Evolutionary conservation across 1,140 invertebrate genomes (phyloP), one percentile per base, ranked within the genome.

Genomic region (Aphelinus certus): DNA sequence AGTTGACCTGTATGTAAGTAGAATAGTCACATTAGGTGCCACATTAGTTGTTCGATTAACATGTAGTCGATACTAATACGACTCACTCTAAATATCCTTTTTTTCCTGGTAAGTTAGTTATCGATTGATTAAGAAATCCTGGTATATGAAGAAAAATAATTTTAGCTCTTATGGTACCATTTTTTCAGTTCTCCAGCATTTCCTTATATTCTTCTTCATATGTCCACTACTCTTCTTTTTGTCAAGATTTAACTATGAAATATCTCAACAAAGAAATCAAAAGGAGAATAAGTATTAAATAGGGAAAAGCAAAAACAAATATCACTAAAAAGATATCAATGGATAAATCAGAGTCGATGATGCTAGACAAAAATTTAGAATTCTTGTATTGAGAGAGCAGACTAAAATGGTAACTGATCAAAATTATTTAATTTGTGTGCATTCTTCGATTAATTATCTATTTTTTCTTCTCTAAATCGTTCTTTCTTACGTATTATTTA

Each of bases 71-170:
- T 67, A 68, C 80, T 86, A 84, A 84, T 79, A 83, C 78, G 79
- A 86, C 80, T 85, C 80, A 80, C 76, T 83, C 79, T 80, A 82
- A 82, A 66, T 51, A 83, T 82, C 83, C 80, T 83, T 83, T 82
- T 64, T 77, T 45, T 79, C 77, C 83, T 72, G 85, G 83, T 86
- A 86, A 86, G 86, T 86, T 84, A 78, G 79, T 58, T 73, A 82
- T 77, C 79, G 66, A 79, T 81, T 75, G 72, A 69, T 71, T 80
- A 67, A 47, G 67, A 75, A 58, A 71, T 60, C 5, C 56, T n/a
- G 53, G 6, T 69, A 65, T 9, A 45, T 55, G 49, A 49, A 76
- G 74, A 71, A 71, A 76, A 76, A 71, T 60, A 53, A 26, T 65
- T 48, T 53, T 45, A 57, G 56, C 1, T 57, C 2, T 47, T n/a